Base-by-base conservation (phyloP, 2,888 invertebrate species). In the Eupithecia vulgata region DNA sequence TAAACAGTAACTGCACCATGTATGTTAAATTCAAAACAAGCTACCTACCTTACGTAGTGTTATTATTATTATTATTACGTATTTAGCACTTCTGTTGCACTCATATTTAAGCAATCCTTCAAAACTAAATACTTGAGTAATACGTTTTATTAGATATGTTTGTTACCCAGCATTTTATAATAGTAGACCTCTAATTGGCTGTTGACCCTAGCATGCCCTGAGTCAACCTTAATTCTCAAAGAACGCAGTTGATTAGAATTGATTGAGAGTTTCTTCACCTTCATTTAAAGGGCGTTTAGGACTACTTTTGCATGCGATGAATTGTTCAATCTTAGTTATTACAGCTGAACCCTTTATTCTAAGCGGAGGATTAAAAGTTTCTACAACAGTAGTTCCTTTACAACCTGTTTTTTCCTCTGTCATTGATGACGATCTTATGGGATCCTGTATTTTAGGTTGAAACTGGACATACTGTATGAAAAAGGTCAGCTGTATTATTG, bases 201-300 rank as follows among this genome's bases (percentile, higher is more conserved):
- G 84, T 89, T 91, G 91, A 90, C 89, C 89, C 85, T 81, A 74
- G 81, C 76, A 81, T 79, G 77, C 79, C 80, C 83, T 80, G 71
- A 86, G 86, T 89, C 88, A 87, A 84, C 87, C 88, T 86, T 88
- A 88, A 90, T 90, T 89, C 85, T 84, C 77, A 75, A 76, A 74
- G 83, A 81, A 81, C 80, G 80, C 79, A 82, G 81, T 80, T 84
- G 84, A 89, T 89, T 88, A 85, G 80, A 83, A 87, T 85, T 87
- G 85, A 89, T 88, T 86, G 84, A 84, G 80, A 64, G 79, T 76
- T 78, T 71, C 68, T 75, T 75, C 64, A 73, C 71, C 78, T 75
- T 69, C 77, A 59, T 78, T 76, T 64, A 70, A 79, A 81, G 79
- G 70, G 69, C 76, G 72, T 76, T 78, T 45, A 62, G 69, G 61